Base-by-base conservation (phyloP, 2,888 invertebrate genomes). In the Cephus runcator region DNA sequence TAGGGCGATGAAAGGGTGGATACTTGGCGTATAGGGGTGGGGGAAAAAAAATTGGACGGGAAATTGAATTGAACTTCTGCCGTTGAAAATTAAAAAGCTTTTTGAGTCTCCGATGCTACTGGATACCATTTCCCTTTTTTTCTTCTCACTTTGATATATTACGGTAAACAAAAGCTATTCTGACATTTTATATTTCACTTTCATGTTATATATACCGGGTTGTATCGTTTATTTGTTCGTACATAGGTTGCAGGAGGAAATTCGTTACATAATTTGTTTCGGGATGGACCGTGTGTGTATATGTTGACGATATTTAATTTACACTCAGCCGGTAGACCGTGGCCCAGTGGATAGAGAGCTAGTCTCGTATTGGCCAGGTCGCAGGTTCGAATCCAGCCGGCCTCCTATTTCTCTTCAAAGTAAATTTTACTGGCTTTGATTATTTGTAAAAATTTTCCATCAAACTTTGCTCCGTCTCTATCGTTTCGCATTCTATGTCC, bases 261-360 rank as follows among this genome's bases (percentile, higher is more conserved):
- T 56, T 23, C 2, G 15, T 15, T 40, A 6, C 9, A 6, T 9
- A 15, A 56, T 56, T 56, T 23, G 6, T 23, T 6, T 23, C 40
- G 40, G 40, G 2, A 56, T 23, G 40, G 9, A 56, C 23, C 15
- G 2, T 56, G 23, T 2, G 15, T 23, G 15, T 6, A 23, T 23
- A 56, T 23, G 4, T 56, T 23, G 23, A 56, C 2, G 23, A 56
- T 56, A 56, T 56, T 75, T 75, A 68, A 69, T 78, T 73, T 68
- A 30, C 76, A 73, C 34, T 68, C 12, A 12, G 30, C 3, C 33
- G 35, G 33, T 11, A 11, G 75, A 77, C 31, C 34, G 40, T 82
- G 80, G 89, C 79, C 79, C 77, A 84, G 83, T 76, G 81, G 86
- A 78, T 84, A 85, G 76, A 75, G 84, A 73, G 76, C 31, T 36